A percentile compares a stretch with the other conserved stretches of the same genome.
phyloP scores from a whole-genome alignment of 2,888 invertebrate species.

The Agrotis segetum region DNA sequence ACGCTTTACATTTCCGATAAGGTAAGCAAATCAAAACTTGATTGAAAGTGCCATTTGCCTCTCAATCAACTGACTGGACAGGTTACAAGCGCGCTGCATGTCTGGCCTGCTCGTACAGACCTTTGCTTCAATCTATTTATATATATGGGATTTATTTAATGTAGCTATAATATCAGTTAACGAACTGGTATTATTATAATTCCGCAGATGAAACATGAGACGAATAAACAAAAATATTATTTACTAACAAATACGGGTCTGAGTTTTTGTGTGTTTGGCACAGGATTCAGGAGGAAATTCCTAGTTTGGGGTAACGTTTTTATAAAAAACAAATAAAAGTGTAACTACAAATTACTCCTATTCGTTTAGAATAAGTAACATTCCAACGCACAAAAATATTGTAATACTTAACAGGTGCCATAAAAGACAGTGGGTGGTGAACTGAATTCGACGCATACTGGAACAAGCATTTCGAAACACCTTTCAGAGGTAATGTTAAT shows the following conservation, averaged over 20 bases:
- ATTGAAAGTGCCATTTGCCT: slow-evolving; percentile 21
- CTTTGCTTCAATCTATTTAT: no score
- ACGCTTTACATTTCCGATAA: slow-evolving; percentile 2
- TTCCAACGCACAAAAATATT: background rate
- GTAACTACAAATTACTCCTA: no score
- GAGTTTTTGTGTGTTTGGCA: no score
- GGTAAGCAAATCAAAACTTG: slow-evolving; percentile 25
- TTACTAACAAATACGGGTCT: no score
- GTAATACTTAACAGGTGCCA: background rate
- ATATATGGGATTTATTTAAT: background rate
- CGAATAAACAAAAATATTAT: no score
- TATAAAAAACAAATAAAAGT: no score
- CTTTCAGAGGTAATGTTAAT: background rate
- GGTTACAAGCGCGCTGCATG: slow-evolving; percentile 10
- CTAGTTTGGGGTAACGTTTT: no score
- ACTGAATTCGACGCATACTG: background rate
- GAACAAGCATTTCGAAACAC: background rate
- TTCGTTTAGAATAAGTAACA: no score
- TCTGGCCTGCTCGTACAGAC: background rate
- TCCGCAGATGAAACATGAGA: no score
- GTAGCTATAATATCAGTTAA: background rate
- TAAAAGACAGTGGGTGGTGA: background rate
- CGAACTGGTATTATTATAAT: background rate
- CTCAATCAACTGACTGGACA: slow-evolving; percentile 26
- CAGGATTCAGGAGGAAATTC: no score